Conservation (phyloP, 2,113 vertebrate species). For the Menura novaehollandiae region DNA sequence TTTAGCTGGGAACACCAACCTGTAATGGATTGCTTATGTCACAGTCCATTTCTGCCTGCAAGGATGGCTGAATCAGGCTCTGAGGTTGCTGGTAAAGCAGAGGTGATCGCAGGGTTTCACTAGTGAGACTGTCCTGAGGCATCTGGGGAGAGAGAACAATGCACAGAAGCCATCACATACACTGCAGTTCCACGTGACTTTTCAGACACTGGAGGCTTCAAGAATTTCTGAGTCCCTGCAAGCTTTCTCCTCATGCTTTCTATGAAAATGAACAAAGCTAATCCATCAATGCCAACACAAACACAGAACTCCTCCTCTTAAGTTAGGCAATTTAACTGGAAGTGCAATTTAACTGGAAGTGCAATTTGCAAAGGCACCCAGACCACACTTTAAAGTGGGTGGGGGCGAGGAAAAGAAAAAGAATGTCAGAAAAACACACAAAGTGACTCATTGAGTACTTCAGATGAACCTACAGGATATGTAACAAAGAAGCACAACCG, state of each 20-base stretch:
- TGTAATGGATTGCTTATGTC: conserved; percentile 85
- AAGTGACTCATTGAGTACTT: background rate
- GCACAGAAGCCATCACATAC: background rate
- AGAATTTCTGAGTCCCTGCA: background rate
- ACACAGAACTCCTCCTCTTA: background rate
- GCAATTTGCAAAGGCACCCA: background rate
- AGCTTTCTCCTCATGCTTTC: background rate
- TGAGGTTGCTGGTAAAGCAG: conserved; percentile 79
- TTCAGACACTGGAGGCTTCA: background rate
- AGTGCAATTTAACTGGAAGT: conserved; percentile 2
- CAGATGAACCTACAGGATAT: background rate
- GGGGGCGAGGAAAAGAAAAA: background rate
- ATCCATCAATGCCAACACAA: background rate
- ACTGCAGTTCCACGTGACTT: background rate
- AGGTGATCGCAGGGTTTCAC: conserved; percentile 76
- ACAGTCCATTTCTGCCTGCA: conserved; percentile 84
- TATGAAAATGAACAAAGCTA: conserved; percentile 6
- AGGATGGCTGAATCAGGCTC: conserved; percentile 65
- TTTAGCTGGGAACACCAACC: conserved; percentile 65
- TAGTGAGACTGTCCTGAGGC: conserved; percentile 71
- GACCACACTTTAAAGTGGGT: background rate
- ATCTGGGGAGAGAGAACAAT: conserved; percentile 62
- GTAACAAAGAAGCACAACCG: background rate
- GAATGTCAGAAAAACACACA: background rate
- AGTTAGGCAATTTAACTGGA: background rate